Conservation (phyloP, 2,113 vertebrate genomes). For the Colius striatus region DNA sequence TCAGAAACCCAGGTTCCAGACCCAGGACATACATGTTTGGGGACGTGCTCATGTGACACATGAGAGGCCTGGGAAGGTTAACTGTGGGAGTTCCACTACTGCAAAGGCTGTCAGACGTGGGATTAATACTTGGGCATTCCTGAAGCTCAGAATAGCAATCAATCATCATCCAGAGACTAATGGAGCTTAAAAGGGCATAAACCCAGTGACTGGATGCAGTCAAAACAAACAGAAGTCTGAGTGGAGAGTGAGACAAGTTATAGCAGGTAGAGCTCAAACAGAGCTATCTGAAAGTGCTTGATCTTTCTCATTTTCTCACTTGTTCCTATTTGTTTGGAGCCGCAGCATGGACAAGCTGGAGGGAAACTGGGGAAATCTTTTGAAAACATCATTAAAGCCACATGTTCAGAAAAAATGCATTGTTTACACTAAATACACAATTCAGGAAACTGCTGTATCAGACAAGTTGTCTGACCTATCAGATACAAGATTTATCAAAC, state of each 20-base stretch:
- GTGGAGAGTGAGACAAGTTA: neutral
- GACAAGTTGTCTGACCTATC: too few species aligned
- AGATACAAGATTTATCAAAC: too few species aligned
- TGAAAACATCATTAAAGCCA: neutral
- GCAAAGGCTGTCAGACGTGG: neutral
- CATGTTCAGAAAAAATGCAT: neutral
- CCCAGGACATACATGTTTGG: neutral
- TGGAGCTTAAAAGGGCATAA: constrained; percentile 27
- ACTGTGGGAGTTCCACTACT: neutral
- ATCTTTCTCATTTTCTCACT: neutral
- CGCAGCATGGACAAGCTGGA: neutral
- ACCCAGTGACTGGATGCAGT: neutral
- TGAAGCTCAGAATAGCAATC: constrained; percentile 17
- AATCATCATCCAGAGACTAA: constrained; percentile 3
- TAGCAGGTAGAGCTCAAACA: neutral
- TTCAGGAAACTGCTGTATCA: neutral
- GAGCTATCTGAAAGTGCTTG: neutral
- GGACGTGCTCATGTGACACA: neutral
- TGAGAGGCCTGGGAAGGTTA: neutral
- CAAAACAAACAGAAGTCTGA: constrained; percentile 19
- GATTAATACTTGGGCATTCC: constrained; percentile 19
- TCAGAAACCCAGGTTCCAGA: neutral
- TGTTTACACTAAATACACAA: neutral
- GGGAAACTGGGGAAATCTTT: neutral
- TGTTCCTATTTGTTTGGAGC: neutral